These are phyloP conservation scores for Narcine bancroftii DNA, from an alignment of 2,113 vertebrate genomes.

Conservation along the genomic window DNA sequence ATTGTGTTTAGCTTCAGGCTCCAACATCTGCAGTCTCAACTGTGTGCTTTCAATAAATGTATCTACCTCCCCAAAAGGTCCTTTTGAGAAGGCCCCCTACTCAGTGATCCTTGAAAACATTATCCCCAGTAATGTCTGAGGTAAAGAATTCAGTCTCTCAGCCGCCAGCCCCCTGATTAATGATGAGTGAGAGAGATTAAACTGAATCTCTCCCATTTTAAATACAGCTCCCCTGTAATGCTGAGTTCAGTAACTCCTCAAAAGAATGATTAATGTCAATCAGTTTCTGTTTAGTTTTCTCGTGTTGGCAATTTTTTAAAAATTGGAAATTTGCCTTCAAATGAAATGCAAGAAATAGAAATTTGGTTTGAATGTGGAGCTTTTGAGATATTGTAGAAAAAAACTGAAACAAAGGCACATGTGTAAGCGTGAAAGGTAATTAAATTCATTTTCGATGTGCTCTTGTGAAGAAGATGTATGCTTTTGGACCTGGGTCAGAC, in stretches of 20 bases:
- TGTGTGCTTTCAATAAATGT: too few species aligned
- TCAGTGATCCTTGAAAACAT: not conserved
- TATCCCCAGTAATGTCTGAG: not conserved
- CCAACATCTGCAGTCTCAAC: too few species aligned
- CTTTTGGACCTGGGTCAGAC: not conserved
- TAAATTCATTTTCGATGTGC: not conserved
- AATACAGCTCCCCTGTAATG: not conserved
- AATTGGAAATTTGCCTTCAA: not conserved
- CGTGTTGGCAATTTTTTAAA: not conserved
- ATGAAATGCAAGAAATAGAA: not conserved
- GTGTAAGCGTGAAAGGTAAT: not conserved
- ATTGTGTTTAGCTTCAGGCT: too few species aligned
- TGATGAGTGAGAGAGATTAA: not conserved
- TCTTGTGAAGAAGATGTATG: not conserved
- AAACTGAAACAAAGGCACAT: constrained; percentile 1
- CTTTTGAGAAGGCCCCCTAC: too few species aligned
- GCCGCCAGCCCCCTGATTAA: not conserved
- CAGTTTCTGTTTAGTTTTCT: not conserved
- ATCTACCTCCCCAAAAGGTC: too few species aligned
- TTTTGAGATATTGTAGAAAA: not conserved
- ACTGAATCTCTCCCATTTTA: not conserved
- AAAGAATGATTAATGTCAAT: not conserved
- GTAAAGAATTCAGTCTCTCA: not conserved
- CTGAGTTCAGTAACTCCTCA: not conserved
- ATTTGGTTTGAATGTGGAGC: not conserved